Evolutionary conservation across 2,797 vertebrate species (phyloP).

Genomic region (Xenentodon cancila): DNA sequence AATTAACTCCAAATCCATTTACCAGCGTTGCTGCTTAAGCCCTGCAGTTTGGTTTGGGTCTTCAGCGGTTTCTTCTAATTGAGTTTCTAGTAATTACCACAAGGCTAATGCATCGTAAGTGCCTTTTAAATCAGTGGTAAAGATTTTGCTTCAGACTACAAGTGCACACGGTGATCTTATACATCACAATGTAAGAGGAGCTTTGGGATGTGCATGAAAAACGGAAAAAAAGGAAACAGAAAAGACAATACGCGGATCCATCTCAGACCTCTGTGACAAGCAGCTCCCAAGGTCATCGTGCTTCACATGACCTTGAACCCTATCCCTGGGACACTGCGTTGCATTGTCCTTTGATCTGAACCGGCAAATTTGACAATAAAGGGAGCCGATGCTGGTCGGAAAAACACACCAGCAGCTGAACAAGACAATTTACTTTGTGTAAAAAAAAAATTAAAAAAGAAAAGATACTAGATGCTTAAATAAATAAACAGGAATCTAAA

Average conservation of each 20-base stretch:
- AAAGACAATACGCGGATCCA: slow-evolving; percentile 8
- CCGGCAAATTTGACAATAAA: slow-evolving; percentile 62
- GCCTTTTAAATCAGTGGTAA: slow-evolving; percentile 83
- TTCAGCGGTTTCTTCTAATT: slow-evolving; percentile 82
- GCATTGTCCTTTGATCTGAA: slow-evolving; percentile 55
- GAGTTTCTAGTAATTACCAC: slow-evolving; percentile 84
- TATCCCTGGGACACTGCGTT: slow-evolving; percentile 37
- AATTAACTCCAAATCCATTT: slow-evolving; percentile 81
- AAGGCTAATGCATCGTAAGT: slow-evolving; percentile 83
- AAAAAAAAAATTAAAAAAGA: neutral
- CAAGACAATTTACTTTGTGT: slow-evolving; percentile 30
- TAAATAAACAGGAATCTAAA: neutral
- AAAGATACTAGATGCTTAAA: too few species aligned
- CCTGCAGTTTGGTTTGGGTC: slow-evolving; percentile 77
- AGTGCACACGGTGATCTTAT: slow-evolving; percentile 59
- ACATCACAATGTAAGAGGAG: slow-evolving; percentile 44
- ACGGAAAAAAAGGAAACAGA: neutral
- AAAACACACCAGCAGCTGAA: slow-evolving; percentile 51
- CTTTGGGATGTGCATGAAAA: slow-evolving; percentile 31
- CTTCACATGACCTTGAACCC: slow-evolving; percentile 31
- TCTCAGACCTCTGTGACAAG: slow-evolving; percentile 33
- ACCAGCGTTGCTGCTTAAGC: slow-evolving; percentile 78
- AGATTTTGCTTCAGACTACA: slow-evolving; percentile 79
- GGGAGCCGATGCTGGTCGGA: slow-evolving; percentile 49
- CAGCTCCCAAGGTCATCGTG: slow-evolving; percentile 37